Conservation (phyloP, 1,140 invertebrate genomes). For the Melitaea cinxia region DNA sequence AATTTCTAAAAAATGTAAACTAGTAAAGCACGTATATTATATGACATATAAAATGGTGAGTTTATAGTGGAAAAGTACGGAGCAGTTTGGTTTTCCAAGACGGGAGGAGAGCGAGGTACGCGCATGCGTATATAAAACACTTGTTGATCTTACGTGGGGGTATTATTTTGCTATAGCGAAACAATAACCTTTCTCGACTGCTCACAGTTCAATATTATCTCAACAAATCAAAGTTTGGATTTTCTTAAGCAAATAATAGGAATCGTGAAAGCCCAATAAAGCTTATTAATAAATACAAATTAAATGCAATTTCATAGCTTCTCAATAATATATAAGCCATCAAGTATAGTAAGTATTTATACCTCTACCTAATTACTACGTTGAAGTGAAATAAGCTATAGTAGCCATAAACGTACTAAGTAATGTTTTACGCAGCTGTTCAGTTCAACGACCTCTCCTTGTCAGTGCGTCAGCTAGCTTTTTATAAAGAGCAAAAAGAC, state of each 20-base stretch:
- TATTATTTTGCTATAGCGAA: conserved; percentile 1
- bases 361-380: neutral
- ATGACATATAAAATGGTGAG: conserved; percentile 42
- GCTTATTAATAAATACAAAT: no score
- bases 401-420: conserved; percentile 27
- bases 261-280: no score
- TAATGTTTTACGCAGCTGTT: conserved; percentile 45
- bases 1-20: no score
- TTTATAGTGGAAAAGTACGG: conserved; percentile 69
- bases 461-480: conserved; percentile 70
- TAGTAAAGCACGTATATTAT: conserved; percentile 18
- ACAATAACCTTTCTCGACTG: conserved; percentile 16
- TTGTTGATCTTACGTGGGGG: conserved; percentile 53
- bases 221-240: conserved; percentile 1
- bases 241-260: neutral
- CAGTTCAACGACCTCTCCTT: conserved; percentile 60
- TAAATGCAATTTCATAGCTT: no score
- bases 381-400: conserved; percentile 10
- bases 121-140: conserved; percentile 64
- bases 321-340: no score
- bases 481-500: conserved; percentile 76
- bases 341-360: no score
- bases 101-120: conserved; percentile 31
- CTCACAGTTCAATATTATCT: conserved; percentile 16
- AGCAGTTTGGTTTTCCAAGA: conserved; percentile 44